Percentiles rank a stretch among this genome's conserved stretches.
Evolutionary conservation across 2,113 vertebrate species (phyloP).

Genomic region (Guaruba guarouba): DNA sequence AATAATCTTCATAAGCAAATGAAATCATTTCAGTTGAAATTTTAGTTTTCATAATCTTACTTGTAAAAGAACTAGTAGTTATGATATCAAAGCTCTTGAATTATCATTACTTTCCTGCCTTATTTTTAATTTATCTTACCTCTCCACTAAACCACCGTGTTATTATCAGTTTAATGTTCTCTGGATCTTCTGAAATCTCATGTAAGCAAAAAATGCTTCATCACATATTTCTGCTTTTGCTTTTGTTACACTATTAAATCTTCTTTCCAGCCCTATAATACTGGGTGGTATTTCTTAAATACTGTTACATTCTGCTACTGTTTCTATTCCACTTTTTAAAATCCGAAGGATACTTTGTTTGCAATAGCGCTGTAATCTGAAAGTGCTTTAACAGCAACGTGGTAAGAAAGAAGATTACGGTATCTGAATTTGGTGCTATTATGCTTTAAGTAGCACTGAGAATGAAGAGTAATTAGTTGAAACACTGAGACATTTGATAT

Average conservation of each 20-base stretch:
- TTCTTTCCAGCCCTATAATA: not conserved
- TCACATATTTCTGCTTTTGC: not conserved
- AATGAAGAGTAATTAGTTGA: not conserved
- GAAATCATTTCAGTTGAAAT: not conserved
- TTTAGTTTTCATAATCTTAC: not conserved
- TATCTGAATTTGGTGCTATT: not conserved
- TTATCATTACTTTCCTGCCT: not conserved
- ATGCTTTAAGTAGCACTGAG: not conserved
- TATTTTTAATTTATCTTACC: not conserved
- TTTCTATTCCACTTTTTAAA: not conserved
- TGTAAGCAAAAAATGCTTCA: not conserved
- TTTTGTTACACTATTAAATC: not conserved
- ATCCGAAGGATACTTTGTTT: not conserved
- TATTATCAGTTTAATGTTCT: not conserved
- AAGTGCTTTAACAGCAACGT: not conserved
- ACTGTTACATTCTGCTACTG: not conserved
- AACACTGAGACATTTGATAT: not conserved
- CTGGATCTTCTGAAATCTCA: not conserved
- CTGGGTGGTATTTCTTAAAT: not conserved
- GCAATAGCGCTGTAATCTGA: not conserved
- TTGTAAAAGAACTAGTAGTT: not conserved
- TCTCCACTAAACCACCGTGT: not conserved
- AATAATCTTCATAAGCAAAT: slow-evolving; percentile 1
- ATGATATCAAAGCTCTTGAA: not conserved
- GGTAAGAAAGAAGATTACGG: not conserved